Conservation (phyloP, 2,113 vertebrate genomes). For the Desmodus rotundus region DNA sequence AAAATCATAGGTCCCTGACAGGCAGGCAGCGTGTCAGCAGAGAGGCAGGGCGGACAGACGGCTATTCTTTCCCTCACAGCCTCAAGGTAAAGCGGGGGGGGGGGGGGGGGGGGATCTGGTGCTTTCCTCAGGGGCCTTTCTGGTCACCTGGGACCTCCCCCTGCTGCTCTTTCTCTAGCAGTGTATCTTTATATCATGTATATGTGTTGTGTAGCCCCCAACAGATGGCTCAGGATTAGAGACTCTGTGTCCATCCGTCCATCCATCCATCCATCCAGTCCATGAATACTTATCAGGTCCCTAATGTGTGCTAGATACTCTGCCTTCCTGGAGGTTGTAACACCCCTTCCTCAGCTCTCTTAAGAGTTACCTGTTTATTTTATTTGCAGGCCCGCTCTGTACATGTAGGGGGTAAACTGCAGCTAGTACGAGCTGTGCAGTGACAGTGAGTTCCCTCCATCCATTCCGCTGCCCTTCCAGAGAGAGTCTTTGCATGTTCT, state of each 20-base stretch:
- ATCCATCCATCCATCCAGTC: not conserved
- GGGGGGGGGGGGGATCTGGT: not conserved
- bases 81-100: not conserved
- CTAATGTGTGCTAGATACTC: not conserved
- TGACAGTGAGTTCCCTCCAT: not conserved
- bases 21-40: not conserved
- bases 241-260: not conserved
- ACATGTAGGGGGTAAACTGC: not conserved
- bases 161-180: not conserved
- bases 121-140: not conserved
- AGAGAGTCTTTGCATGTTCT: not conserved
- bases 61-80: not conserved
- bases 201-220: not conserved
- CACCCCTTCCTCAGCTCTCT: not conserved
- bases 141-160: not conserved
- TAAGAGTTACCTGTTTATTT: not conserved
- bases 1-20: not conserved
- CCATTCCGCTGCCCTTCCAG: not conserved
- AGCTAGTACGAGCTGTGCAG: not conserved
- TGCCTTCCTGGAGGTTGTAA: not conserved
- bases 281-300: not conserved
- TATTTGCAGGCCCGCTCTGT: not conserved
- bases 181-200: not conserved
- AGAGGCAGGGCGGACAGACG: not conserved
- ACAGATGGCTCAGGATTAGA: not conserved